phyloP scores from a whole-genome alignment of 2,888 invertebrate species.

The Aporophyla nigra region DNA sequence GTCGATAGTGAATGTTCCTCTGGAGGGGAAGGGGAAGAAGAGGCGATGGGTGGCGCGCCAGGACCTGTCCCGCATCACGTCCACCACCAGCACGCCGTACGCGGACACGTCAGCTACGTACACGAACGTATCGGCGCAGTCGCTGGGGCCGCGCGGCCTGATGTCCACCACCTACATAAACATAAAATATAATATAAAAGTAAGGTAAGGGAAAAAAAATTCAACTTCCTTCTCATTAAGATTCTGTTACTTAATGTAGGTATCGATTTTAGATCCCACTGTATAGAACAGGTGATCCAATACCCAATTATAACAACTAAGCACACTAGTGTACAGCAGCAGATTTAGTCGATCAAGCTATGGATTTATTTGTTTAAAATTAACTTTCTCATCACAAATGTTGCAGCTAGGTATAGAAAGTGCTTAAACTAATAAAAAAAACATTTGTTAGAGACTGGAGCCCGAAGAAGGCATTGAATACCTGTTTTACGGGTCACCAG shows the following conservation, averaged over 20 bases:
- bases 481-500: no score
- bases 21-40: constrained; percentile 92
- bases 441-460: no score
- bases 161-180: constrained; percentile 90
- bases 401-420: no score
- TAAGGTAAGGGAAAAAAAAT: not conserved
- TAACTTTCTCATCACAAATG: no score
- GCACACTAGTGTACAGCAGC: not conserved
- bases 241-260: not conserved
- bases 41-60: constrained; percentile 92
- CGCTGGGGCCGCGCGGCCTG: constrained; percentile 80
- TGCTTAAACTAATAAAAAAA: no score
- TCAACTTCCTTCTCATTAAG: not conserved
- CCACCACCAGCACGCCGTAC: constrained; percentile 92
- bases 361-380: no score
- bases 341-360: no score
- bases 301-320: not conserved
- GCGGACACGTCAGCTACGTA: constrained; percentile 93
- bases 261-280: not conserved
- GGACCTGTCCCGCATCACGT: constrained; percentile 88
- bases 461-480: no score
- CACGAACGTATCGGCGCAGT: constrained; percentile 92
- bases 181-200: not conserved
- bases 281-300: not conserved
- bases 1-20: constrained; percentile 92